Conservation (phyloP, 2,888 invertebrate genomes). For the Sipha maydis region DNA sequence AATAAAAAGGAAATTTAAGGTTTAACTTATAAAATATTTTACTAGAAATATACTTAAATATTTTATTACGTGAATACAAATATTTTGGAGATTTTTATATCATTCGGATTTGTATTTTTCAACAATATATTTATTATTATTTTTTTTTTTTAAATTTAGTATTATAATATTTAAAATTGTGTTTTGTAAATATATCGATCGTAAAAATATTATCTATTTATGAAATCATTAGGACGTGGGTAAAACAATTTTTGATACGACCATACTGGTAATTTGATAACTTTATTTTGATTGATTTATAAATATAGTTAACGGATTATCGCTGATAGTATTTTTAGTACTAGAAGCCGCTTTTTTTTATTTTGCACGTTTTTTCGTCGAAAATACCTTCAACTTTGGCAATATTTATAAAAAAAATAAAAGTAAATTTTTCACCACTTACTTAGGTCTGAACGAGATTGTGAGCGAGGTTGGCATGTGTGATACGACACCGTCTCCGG, state of each 20-base stretch:
- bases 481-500: constrained; percentile 3
- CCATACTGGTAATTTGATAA: neutral
- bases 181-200: neutral
- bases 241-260: neutral
- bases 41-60: neutral
- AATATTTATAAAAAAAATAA: neutral
- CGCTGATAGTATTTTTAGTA: neutral
- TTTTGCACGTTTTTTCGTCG: neutral
- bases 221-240: neutral
- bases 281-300: neutral
- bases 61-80: no score
- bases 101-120: neutral
- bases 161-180: no score
- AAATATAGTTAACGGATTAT: neutral
- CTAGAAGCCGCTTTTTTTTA: neutral
- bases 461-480: neutral
- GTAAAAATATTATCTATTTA: neutral
- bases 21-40: neutral
- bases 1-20: neutral
- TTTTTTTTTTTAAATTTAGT: no score
- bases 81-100: neutral
- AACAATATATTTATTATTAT: no score
- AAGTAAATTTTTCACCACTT: constrained; percentile 7
- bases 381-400: neutral
- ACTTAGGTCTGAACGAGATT: constrained; percentile 46